These are phyloP conservation scores for Tylochromis polylepis DNA, from an alignment of 2,113 vertebrate species.

Conservation along the genomic window DNA sequence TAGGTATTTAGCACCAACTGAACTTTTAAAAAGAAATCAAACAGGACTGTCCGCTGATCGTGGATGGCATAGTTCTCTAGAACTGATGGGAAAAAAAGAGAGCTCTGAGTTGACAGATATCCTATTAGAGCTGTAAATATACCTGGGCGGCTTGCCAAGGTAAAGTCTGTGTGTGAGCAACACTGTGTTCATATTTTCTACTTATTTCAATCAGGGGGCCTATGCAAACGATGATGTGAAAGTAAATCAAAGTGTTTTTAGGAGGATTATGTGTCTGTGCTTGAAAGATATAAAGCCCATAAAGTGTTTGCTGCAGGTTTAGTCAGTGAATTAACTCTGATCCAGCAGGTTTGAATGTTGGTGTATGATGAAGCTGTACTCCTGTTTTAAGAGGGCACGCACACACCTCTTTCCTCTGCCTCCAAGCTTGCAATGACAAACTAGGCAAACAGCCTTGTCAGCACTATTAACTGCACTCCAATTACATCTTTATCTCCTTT, in stretches of 20 bases:
- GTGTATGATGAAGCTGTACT: neutral
- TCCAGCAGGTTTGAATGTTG: neutral
- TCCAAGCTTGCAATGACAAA: conserved; percentile 14
- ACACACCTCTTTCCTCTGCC: neutral
- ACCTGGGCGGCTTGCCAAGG: neutral
- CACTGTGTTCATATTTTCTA: neutral
- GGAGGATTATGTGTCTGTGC: neutral
- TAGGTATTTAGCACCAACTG: neutral
- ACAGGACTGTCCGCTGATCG: neutral
- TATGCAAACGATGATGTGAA: neutral
- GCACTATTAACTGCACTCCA: conserved; percentile 11
- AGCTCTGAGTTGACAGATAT: neutral
- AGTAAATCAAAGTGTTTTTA: neutral
- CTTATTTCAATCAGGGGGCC: neutral
- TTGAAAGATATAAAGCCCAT: neutral
- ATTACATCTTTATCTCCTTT: conserved; percentile 12
- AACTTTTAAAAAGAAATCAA: neutral
- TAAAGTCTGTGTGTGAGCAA: neutral
- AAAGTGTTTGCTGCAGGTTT: neutral
- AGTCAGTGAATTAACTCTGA: neutral
- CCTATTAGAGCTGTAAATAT: neutral
- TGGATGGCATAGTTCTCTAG: neutral
- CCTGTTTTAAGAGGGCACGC: neutral
- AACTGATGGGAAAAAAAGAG: neutral
- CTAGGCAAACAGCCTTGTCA: conserved; percentile 28